phyloP scores from a whole-genome alignment of 2,797 vertebrate genomes.

The Helarctos malayanus region DNA sequence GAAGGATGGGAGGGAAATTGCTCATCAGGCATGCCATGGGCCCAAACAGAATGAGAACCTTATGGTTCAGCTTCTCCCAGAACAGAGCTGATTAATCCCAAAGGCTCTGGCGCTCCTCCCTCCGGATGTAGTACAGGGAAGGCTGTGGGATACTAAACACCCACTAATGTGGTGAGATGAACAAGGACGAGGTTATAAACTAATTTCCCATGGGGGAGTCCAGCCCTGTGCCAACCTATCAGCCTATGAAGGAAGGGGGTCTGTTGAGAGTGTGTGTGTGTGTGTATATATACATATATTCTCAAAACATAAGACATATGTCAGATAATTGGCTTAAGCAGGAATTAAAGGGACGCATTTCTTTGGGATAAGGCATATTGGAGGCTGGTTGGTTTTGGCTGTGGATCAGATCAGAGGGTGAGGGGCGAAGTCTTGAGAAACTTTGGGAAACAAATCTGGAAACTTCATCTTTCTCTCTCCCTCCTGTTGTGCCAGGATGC shows the following conservation, averaged over 20 bases:
- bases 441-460: conserved; percentile 57
- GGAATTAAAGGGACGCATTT: conserved; percentile 22
- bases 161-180: neutral
- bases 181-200: neutral
- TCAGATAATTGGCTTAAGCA: conserved; percentile 36
- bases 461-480: neutral
- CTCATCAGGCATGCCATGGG: neutral
- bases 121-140: neutral
- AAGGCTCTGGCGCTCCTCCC: neutral
- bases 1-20: neutral
- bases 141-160: neutral
- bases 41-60: neutral
- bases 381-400: conserved; percentile 40
- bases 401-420: neutral
- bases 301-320: conserved; percentile 2
- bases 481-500: neutral
- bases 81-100: neutral
- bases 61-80: neutral
- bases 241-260: neutral
- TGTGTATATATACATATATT: neutral
- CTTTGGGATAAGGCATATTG: conserved; percentile 31
- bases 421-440: conserved; percentile 31
- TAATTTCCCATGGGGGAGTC: neutral
- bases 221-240: neutral
- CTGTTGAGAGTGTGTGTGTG: neutral